Evolutionary conservation across 2,888 invertebrate species (phyloP), one percentile per base, ranked within the genome.

Genomic region (Phalera bucephala): DNA sequence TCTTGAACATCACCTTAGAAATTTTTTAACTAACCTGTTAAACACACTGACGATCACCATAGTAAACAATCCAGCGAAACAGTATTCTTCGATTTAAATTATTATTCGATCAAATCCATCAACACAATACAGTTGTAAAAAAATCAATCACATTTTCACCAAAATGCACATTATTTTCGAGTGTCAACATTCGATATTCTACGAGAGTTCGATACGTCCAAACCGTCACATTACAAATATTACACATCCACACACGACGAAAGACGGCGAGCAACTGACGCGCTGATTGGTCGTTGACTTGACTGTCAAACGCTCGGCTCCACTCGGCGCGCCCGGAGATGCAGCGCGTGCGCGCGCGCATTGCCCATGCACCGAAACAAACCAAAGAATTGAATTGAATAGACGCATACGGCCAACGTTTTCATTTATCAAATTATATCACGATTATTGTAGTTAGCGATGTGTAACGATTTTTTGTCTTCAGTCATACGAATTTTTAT

Each of bases 31-130:
- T 79, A 64, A 88, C 88, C 88, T 88, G 80, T 84, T 89, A 72
- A 89, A 89, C 67, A 89, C 88, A 73, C 88, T 80, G 73, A 89
- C 87, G 69, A 89, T 88, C 73, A 89, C 88, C 88, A 89, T 89
- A 79, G 71, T 87, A 78, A 81, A 82, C 72, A 81, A 86, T 85
- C 87, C 86, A 75, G 67, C 51, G 54, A 52, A 55, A 62, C 60
- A 62, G 60, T 61, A 52, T 60, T 55, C 60, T 8, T 9, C 7
- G 48, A 50, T 64, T 48, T 52, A 41, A 53, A 52, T 60, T 45
- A 51, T 40, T 36, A 32, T 2, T 40, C 27, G 33, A 56, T 59
- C 53, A 55, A 72, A 79, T 80, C 72, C 66, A 71, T 80, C 45
- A 77, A 66, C 67, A 71, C 64, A 49, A 41, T 33, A 70, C 49